Conservation (phyloP, 2,888 invertebrate genomes). For the Deroplatys truncata region DNA sequence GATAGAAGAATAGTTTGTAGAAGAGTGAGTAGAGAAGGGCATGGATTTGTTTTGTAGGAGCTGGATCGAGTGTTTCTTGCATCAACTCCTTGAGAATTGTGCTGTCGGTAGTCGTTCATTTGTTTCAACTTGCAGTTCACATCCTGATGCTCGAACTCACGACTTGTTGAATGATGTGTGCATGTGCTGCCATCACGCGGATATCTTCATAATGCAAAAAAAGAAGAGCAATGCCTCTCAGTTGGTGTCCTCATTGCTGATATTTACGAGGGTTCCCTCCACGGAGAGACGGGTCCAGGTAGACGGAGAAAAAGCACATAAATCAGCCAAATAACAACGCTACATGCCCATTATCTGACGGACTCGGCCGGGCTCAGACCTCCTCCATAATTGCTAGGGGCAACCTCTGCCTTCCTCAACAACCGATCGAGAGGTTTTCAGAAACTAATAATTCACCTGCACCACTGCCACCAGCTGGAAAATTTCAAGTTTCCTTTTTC, state of each 20-base stretch:
- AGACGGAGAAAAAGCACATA: not conserved
- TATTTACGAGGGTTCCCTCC: not conserved
- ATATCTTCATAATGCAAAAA: not conserved
- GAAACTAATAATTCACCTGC: constrained; percentile 13
- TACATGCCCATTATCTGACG: constrained; percentile 2
- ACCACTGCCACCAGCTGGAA: not conserved
- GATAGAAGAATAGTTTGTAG: no score
- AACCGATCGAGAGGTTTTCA: constrained; percentile 7
- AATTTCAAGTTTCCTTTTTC: not conserved
- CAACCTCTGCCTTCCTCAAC: not conserved
- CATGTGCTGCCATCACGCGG: not conserved
- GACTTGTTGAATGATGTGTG: not conserved
- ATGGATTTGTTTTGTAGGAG: no score
- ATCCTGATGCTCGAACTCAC: not conserved
- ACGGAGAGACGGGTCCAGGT: not conserved
- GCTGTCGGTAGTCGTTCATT: not conserved
- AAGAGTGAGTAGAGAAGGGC: no score
- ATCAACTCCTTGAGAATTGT: no score
- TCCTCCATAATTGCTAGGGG: constrained; percentile 15
- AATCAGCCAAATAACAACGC: constrained; percentile 14
- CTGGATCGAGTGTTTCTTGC: no score
- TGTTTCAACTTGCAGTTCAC: not conserved
- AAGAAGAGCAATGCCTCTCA: not conserved
- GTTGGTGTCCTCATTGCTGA: not conserved
- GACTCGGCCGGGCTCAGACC: not conserved